Evolutionary conservation across 1,140 invertebrate genomes (phyloP).

Genomic region (Solen grandis): DNA sequence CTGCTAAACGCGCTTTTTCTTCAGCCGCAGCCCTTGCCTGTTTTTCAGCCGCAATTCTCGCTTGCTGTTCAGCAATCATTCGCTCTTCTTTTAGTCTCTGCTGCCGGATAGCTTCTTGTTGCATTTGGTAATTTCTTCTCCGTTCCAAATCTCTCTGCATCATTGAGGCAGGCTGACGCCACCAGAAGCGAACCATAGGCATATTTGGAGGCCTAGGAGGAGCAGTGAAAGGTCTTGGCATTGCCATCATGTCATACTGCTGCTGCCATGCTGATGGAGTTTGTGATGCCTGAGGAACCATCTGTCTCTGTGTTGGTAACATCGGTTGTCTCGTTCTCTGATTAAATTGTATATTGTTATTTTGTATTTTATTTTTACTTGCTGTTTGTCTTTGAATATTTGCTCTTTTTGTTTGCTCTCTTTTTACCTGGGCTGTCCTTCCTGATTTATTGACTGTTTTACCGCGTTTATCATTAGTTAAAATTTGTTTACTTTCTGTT

Average conservation of each 20-base stretch:
- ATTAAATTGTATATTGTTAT: no score
- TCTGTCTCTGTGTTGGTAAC: not conserved
- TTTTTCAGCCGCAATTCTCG: not conserved
- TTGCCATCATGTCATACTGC: not conserved
- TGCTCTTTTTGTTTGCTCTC: no score
- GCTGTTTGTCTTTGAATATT: no score
- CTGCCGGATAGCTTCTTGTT: constrained; percentile 13
- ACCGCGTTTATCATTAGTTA: no score
- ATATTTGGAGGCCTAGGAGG: constrained; percentile 30
- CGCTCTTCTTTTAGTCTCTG: constrained; percentile 6
- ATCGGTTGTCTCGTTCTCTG: not conserved
- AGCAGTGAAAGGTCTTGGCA: not conserved
- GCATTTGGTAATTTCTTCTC: constrained; percentile 2
- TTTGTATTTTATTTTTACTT: no score
- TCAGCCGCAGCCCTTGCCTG: constrained; percentile 1
- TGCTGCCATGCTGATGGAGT: not conserved
- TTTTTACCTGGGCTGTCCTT: no score
- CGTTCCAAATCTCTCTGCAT: not conserved
- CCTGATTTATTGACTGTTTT: no score
- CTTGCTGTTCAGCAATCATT: not conserved
- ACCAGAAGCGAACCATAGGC: constrained; percentile 50
- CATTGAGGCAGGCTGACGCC: constrained; percentile 7
- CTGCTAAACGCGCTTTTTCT: constrained; percentile 5
- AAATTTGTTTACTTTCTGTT: no score
- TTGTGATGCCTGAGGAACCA: not conserved